Evolutionary conservation across 2,888 invertebrate genomes (phyloP).

Genomic region (Cantharis nigra): DNA sequence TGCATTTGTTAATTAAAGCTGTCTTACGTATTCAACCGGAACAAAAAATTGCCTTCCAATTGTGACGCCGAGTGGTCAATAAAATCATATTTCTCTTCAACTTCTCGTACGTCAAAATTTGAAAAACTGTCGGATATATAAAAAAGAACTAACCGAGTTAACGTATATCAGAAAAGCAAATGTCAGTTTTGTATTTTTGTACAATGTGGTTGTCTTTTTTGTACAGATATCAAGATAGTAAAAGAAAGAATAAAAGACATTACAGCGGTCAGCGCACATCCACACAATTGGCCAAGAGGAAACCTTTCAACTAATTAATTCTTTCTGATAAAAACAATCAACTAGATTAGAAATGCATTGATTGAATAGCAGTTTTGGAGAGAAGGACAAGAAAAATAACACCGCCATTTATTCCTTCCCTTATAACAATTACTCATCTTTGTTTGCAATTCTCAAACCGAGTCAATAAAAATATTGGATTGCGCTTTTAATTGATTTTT

Average conservation of each 20-base stretch:
- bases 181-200: constrained; percentile 32
- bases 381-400: background rate
- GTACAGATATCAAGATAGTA: constrained; percentile 27
- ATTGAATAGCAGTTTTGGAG: constrained; percentile 5
- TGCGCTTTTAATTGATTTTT: background rate
- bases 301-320: constrained; percentile 51
- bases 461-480: background rate
- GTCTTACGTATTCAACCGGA: background rate
- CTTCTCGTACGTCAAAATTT: background rate
- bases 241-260: constrained; percentile 35
- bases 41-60: background rate
- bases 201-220: constrained; percentile 35
- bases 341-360: constrained; percentile 41
- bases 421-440: background rate
- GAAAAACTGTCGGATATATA: background rate
- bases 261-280: constrained; percentile 35
- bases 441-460: background rate
- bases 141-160: constrained; percentile 22
- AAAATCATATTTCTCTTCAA: background rate
- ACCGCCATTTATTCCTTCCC: background rate
- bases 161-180: constrained; percentile 35
- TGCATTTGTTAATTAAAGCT: background rate
- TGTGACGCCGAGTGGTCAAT: background rate
- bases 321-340: constrained; percentile 40
- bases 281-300: constrained; percentile 27